These are phyloP conservation scores for Lepidocolaptes lacrymiger DNA, from an alignment of 2,797 vertebrate species.

Conservation along the genomic window DNA sequence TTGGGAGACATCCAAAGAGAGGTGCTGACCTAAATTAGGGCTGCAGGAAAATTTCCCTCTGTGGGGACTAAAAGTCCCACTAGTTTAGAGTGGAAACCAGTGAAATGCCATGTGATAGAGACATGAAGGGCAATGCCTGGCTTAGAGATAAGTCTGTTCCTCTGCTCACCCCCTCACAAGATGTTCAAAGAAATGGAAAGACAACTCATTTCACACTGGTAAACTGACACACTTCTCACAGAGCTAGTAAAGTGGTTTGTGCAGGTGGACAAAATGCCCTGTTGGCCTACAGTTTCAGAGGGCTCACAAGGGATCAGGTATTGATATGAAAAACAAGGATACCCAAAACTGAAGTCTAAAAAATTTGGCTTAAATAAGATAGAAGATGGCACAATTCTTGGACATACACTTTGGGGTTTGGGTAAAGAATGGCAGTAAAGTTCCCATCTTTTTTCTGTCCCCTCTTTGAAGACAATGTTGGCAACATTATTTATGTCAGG, in stretches of 20 bases:
- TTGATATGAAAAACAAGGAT: not conserved
- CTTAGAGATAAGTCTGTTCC: conserved; percentile 47
- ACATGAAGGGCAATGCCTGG: conserved; percentile 15
- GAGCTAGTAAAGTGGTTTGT: not conserved
- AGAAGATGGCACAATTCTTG: not conserved
- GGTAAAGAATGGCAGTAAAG: not conserved
- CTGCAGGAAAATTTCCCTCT: conserved; percentile 48
- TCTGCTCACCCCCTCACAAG: conserved; percentile 62
- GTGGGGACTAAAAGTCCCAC: conserved; percentile 15
- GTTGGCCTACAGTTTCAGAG: not conserved
- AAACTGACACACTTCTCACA: conserved; percentile 39
- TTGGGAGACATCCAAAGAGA: not conserved
- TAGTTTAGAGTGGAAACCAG: conserved; percentile 45
- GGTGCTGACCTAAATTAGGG: conserved; percentile 30
- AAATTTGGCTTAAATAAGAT: not conserved
- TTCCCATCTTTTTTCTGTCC: not conserved
- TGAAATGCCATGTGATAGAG: not conserved
- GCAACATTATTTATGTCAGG: not conserved
- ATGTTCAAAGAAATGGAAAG: conserved; percentile 71
- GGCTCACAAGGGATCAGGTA: not conserved
- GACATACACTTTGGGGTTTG: not conserved
- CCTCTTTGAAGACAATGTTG: not conserved
- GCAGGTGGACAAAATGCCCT: conserved; percentile 45
- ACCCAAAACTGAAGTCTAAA: not conserved
- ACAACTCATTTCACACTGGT: conserved; percentile 57